Evolutionary conservation across 2,888 invertebrate genomes (phyloP).

Genomic region (Eudasyphora cyanicolor): DNA sequence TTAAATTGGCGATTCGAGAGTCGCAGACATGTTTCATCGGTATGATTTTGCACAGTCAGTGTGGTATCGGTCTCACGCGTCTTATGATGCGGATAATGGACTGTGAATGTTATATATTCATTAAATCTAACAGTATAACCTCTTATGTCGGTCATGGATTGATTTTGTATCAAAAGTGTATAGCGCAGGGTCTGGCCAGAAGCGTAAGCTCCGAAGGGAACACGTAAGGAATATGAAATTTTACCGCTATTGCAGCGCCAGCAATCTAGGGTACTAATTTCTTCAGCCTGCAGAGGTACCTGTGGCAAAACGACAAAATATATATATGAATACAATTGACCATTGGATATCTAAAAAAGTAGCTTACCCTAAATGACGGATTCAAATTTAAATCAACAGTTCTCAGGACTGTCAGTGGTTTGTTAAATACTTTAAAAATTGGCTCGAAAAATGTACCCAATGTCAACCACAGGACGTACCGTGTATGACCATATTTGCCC

Average conservation of each 20-base stretch:
- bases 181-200: constrained; percentile 67
- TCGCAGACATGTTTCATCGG: constrained; percentile 54
- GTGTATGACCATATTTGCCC: constrained; percentile 85
- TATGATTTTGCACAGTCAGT: constrained; percentile 48
- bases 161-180: constrained; percentile 66
- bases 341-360: neutral
- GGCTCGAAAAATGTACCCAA: constrained; percentile 92
- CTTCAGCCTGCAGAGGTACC: constrained; percentile 60
- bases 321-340: too few relatives aligned
- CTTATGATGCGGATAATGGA: constrained; percentile 63
- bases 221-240: constrained; percentile 56
- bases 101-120: constrained; percentile 67
- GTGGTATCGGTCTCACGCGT: constrained; percentile 24
- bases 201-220: constrained; percentile 67
- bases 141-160: constrained; percentile 63
- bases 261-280: constrained; percentile 68
- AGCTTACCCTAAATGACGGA: constrained; percentile 73
- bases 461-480: constrained; percentile 87
- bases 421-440: constrained; percentile 79
- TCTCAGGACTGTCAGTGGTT: constrained; percentile 86
- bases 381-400: constrained; percentile 88
- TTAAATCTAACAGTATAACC: constrained; percentile 67
- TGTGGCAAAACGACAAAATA: neutral
- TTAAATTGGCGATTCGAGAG: constrained; percentile 67
- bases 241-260: constrained; percentile 65